Evolutionary conservation across 2,888 invertebrate genomes (phyloP), one percentile per base, ranked within the genome.

Genomic region (Podotricha telesiphe): DNA sequence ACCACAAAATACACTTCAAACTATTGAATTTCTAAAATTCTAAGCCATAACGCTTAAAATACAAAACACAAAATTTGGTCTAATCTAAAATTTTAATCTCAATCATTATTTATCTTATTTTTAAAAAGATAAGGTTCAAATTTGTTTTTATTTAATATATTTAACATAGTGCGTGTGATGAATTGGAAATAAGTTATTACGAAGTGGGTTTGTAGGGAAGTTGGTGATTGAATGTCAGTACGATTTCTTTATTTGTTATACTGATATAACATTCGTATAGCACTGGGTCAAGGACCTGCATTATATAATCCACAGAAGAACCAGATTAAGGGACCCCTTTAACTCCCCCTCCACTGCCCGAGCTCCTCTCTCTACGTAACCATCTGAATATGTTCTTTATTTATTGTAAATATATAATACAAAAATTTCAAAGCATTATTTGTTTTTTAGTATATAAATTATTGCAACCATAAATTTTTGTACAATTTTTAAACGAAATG

Each of bases 151-250:
- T 42, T 11, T 42, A 15, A 19, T 34, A 28, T 22, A 15, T 34
- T 10, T 1, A 13, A 55, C 0, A 34, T n/a, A 17, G 67, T 65
- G 72, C 70, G 78, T 75, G 76, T 69, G 68, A 64, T 72, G 78
- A 75, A 78, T 78, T 75, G 70, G 71, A 75, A 78, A 75, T 71
- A 71, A 71, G 55, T 75, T 73, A 73, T 69, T 66, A 70, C 56
- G 69, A 71, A 73, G 71, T 73, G 68, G 73, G 73, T 73, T 73
- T 73, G 68, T 71, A 51, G 70, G 73, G 73, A 73, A 73, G 68
- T 68, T 65, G 66, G 65, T 73, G 68, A 72, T 68, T 70, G 72
- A 71, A 71, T 73, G 66, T 71, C 61, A 61, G 55, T 64, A 67
- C 47, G 68, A 53, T 68, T 66, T 70, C 66, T 67, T 67, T 67